Evolutionary conservation across 2,888 invertebrate genomes (phyloP).

Genomic region (Nematopogon swammerdamellus): DNA sequence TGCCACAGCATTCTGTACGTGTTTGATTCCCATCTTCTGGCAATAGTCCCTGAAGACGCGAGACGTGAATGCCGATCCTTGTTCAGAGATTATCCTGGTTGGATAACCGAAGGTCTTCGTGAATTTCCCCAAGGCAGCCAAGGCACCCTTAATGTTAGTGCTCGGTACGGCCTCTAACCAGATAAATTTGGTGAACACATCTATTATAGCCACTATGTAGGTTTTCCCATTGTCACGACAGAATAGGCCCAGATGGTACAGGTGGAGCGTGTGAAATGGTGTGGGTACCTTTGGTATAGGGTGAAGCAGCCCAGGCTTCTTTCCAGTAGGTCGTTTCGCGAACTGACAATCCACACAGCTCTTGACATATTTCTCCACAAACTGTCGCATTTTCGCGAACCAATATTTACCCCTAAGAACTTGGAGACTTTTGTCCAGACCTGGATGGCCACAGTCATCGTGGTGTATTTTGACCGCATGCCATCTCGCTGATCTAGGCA

Average conservation of each 20-base stretch:
- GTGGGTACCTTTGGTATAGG: conserved; percentile 10
- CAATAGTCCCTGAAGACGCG: conserved; percentile 14
- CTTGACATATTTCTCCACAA: not conserved
- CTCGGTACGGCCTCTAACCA: conserved; percentile 13
- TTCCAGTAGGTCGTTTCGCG: not conserved
- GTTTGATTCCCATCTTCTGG: conserved; percentile 11
- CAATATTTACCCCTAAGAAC: conserved; percentile 17
- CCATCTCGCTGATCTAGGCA: not conserved
- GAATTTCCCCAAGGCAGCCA: conserved; percentile 12
- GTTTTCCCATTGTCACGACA: conserved; percentile 8
- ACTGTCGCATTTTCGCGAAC: conserved; percentile 17
- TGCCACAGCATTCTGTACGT: conserved; percentile 15
- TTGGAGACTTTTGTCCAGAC: conserved; percentile 17
- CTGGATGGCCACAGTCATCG: conserved; percentile 19
- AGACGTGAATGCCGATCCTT: conserved; percentile 17
- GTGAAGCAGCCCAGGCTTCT: not conserved
- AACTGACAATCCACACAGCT: not conserved
- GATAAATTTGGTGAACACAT: conserved; percentile 17
- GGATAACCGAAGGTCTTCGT: conserved; percentile 14
- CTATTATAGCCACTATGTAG: conserved; percentile 16
- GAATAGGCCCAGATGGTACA: conserved; percentile 19
- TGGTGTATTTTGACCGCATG: conserved; percentile 8
- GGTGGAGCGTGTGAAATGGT: conserved; percentile 17
- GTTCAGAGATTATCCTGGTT: conserved; percentile 13
- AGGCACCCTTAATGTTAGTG: conserved; percentile 11